These are phyloP conservation scores for Sceloporus tristichus DNA, from an alignment of 2,113 vertebrate genomes.

Conservation along the genomic window DNA sequence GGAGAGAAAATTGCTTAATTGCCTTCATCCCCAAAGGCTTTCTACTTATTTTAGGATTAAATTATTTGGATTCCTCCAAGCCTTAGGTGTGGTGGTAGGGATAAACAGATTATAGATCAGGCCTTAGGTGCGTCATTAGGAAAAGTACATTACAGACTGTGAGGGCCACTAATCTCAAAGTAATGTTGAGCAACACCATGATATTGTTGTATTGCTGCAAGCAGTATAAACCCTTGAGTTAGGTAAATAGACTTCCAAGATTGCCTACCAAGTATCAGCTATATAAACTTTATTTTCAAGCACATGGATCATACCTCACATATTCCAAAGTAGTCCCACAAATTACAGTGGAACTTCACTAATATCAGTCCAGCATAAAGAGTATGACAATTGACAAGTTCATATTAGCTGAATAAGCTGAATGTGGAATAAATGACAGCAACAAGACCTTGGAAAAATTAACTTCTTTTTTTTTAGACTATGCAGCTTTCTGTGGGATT, in stretches of 20 bases:
- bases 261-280: neutral
- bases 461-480: too few relatives aligned
- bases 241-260: slow-evolving; percentile 9
- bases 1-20: neutral
- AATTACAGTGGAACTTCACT: neutral
- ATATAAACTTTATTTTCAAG: neutral
- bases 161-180: neutral
- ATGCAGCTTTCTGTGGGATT: too few relatives aligned
- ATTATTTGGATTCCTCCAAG: neutral
- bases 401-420: neutral
- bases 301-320: neutral
- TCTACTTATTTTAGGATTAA: slow-evolving; percentile 25
- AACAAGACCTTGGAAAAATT: neutral
- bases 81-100: neutral
- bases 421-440: neutral
- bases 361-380: neutral
- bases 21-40: slow-evolving; percentile 6
- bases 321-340: neutral
- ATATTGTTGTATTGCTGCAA: neutral
- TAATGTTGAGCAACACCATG: neutral
- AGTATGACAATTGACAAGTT: neutral
- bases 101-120: slow-evolving; percentile 31
- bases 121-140: neutral
- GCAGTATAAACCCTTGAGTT: neutral
- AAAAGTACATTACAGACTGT: slow-evolving; percentile 16